A percentile compares a stretch with the other conserved stretches of the same genome.
These are phyloP conservation scores for Orchestia grillus DNA, from an alignment of 1,140 invertebrate genomes.

Conservation along the genomic window DNA sequence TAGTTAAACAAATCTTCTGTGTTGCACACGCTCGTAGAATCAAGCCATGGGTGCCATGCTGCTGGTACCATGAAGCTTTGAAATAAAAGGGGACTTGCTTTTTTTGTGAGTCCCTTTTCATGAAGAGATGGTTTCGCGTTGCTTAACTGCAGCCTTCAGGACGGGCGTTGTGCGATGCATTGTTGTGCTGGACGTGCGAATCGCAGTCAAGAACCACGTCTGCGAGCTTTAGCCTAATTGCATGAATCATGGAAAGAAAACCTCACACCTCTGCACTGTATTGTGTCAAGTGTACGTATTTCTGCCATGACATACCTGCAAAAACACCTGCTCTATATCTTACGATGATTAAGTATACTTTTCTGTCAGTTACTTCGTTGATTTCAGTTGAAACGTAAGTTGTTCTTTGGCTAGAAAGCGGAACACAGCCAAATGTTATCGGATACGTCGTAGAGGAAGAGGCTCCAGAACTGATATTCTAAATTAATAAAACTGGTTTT, in stretches of 20 bases:
- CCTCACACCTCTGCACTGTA: neutral
- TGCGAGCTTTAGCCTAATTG: neutral
- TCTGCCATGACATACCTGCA: neutral
- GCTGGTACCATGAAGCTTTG: neutral
- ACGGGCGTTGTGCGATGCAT: neutral
- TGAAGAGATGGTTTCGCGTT: slow-evolving; percentile 6
- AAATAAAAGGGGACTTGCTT: neutral
- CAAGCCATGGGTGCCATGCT: neutral
- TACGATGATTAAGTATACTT: too few relatives aligned
- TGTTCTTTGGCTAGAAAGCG: too few relatives aligned
- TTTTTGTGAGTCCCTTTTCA: neutral
- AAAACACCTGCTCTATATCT: neutral
- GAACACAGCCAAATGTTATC: too few relatives aligned
- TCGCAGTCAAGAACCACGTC: neutral
- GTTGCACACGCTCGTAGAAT: neutral
- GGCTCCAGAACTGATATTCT: too few relatives aligned
- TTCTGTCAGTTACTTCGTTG: too few relatives aligned
- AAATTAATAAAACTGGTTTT: too few relatives aligned
- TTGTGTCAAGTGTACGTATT: neutral
- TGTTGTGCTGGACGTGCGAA: neutral
- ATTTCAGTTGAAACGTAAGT: too few relatives aligned
- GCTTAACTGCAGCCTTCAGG: neutral
- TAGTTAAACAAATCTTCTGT: neutral
- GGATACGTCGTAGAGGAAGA: too few relatives aligned
- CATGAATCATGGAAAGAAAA: neutral